phyloP scores from a whole-genome alignment of 1,140 invertebrate genomes.

The Zaprionus ghesquierei region DNA sequence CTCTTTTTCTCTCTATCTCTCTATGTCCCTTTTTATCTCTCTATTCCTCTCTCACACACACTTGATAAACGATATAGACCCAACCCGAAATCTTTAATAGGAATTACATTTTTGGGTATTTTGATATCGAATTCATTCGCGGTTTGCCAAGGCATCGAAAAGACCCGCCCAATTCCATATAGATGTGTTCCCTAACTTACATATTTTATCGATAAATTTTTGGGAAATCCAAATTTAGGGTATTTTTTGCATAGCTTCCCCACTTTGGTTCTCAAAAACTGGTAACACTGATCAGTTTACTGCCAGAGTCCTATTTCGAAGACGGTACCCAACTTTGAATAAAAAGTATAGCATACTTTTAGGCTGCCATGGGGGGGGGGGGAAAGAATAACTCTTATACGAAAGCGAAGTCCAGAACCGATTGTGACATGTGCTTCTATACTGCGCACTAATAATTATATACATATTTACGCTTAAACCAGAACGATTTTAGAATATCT shows the following conservation, averaged over 20 bases:
- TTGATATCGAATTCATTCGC: not conserved
- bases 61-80: not conserved
- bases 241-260: too few relatives aligned
- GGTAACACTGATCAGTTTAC: too few relatives aligned
- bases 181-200: too few relatives aligned
- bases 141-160: not conserved
- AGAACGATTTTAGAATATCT: not conserved
- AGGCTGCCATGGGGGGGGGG: too few relatives aligned
- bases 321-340: not conserved
- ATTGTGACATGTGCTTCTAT: constrained; percentile 4
- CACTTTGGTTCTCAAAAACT: too few relatives aligned
- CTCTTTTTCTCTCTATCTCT: not conserved
- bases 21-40: not conserved
- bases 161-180: too few relatives aligned
- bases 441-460: not conserved
- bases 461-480: not conserved
- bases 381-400: not conserved
- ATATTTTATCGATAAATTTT: too few relatives aligned
- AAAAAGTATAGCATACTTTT: too few relatives aligned
- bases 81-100: not conserved
- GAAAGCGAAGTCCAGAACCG: not conserved
- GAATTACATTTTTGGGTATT: not conserved
- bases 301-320: not conserved
- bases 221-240: too few relatives aligned
- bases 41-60: not conserved